Evolutionary conservation across 2,113 vertebrate species (phyloP).

Genomic region (Sebastes schlegelii): DNA sequence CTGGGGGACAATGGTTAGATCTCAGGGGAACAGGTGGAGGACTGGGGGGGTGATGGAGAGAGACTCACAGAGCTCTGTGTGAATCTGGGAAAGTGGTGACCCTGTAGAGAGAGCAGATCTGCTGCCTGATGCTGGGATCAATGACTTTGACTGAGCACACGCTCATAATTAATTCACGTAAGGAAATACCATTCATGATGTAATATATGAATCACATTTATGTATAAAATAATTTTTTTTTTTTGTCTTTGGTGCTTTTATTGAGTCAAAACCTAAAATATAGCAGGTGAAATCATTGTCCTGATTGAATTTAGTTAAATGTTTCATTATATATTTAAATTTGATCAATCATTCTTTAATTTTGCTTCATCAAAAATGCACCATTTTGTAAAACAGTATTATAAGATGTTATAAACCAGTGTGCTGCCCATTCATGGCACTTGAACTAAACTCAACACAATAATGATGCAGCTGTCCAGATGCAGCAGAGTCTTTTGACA

Average conservation of each 20-base stretch:
- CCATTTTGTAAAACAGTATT: neutral
- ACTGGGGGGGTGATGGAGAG: slow-evolving; percentile 48
- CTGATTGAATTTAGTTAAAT: too few species aligned
- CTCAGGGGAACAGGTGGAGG: slow-evolving; percentile 73
- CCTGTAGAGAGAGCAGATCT: slow-evolving; percentile 27
- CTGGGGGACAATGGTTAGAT: neutral
- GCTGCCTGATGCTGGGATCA: neutral
- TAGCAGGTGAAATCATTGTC: neutral
- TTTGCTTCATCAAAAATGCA: neutral
- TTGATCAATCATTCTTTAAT: neutral
- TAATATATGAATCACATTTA: neutral
- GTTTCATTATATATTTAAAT: too few species aligned
- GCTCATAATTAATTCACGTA: slow-evolving; percentile 8
- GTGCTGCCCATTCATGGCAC: neutral
- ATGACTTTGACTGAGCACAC: slow-evolving; percentile 40
- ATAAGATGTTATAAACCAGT: neutral
- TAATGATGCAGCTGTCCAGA: neutral
- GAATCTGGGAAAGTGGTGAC: slow-evolving; percentile 65
- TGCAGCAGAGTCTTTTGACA: neutral
- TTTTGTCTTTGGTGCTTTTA: too few species aligned
- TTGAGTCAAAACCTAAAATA: neutral
- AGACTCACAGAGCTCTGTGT: slow-evolving; percentile 57
- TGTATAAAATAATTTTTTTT: too few species aligned
- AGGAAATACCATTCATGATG: neutral
- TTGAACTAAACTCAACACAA: neutral